phyloP scores from a whole-genome alignment of 2,888 invertebrate genomes.

The Catocala fraxini region DNA sequence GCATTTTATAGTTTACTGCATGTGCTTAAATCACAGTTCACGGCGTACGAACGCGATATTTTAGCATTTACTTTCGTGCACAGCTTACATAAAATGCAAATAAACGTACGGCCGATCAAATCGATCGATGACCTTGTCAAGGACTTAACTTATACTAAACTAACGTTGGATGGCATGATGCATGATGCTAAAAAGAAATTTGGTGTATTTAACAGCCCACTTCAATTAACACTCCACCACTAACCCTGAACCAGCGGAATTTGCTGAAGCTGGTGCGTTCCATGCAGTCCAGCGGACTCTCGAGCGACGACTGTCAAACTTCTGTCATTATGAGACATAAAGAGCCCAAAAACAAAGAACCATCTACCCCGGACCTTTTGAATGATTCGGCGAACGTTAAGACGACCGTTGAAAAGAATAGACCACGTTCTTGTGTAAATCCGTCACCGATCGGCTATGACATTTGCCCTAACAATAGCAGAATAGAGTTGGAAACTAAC shows the following conservation, averaged over 20 bases:
- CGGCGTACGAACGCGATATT: slow-evolving; percentile 70
- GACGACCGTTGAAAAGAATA: slow-evolving; percentile 84
- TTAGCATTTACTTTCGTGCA: slow-evolving; percentile 78
- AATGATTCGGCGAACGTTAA: slow-evolving; percentile 86
- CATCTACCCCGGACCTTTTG: slow-evolving; percentile 87
- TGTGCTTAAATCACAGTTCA: slow-evolving; percentile 83
- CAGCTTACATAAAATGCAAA: slow-evolving; percentile 87
- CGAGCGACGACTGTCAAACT: slow-evolving; percentile 85
- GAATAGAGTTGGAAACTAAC: slow-evolving; percentile 81
- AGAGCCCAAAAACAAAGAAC: slow-evolving; percentile 82
- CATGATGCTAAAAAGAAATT: slow-evolving; percentile 81
- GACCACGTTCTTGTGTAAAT: slow-evolving; percentile 92
- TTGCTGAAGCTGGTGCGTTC: slow-evolving; percentile 87
- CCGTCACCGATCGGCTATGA: slow-evolving; percentile 82
- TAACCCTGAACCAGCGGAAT: slow-evolving; percentile 88
- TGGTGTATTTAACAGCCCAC: slow-evolving; percentile 87
- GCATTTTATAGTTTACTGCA: slow-evolving; percentile 86
- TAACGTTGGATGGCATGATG: slow-evolving; percentile 77
- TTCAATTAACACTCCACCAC: slow-evolving; percentile 84
- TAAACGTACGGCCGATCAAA: slow-evolving; percentile 72
- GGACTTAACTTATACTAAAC: slow-evolving; percentile 60
- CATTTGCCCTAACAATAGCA: slow-evolving; percentile 82
- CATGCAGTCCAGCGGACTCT: slow-evolving; percentile 86
- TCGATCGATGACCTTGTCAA: slow-evolving; percentile 61
- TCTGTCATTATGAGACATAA: slow-evolving; percentile 85